Evolutionary conservation across 2,797 vertebrate genomes (phyloP).

Genomic region (Sebastolobus altivelis): DNA sequence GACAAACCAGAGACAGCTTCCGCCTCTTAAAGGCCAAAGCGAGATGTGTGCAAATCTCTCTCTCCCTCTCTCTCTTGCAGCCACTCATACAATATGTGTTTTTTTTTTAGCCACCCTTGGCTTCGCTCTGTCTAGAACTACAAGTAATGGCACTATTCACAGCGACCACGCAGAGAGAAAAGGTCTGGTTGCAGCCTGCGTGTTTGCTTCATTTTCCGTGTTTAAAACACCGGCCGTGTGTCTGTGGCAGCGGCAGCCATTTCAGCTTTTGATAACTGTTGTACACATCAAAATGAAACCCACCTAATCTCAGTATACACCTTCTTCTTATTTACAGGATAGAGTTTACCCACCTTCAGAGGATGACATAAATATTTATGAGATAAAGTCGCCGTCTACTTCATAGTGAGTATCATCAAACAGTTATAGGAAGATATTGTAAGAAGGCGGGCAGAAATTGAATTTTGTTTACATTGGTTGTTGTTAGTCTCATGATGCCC

Average conservation of each 20-base stretch:
- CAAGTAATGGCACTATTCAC: constrained; percentile 63
- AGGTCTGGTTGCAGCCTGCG: constrained; percentile 25
- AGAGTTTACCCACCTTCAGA: constrained; percentile 40
- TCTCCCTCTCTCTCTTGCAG: constrained; percentile 13
- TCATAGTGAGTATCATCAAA: constrained; percentile 56
- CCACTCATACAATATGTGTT: constrained; percentile 64
- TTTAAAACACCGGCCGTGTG: constrained; percentile 29
- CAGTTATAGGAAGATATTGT: constrained; percentile 59
- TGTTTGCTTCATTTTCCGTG: constrained; percentile 29
- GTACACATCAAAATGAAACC: constrained; percentile 43
- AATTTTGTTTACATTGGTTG: constrained; percentile 54
- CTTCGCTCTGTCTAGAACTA: constrained; percentile 64
- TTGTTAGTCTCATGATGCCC: constrained; percentile 31
- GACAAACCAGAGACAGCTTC: constrained; percentile 79
- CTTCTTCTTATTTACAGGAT: constrained; percentile 31
- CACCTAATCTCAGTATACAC: constrained; percentile 42
- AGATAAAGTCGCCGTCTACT: constrained; percentile 39
- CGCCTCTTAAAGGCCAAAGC: constrained; percentile 79
- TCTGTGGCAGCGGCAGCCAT: constrained; percentile 30
- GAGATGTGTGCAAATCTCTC: constrained; percentile 63
- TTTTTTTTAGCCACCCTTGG: constrained; percentile 38
- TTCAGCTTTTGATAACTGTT: constrained; percentile 47
- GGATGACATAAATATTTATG: constrained; percentile 66
- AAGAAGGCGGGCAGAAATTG: constrained; percentile 38
- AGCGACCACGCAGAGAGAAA: constrained; percentile 36